Conservation (phyloP, 35 echinoderm and acorn worm species). For the Stichopus chloronotus region DNA sequence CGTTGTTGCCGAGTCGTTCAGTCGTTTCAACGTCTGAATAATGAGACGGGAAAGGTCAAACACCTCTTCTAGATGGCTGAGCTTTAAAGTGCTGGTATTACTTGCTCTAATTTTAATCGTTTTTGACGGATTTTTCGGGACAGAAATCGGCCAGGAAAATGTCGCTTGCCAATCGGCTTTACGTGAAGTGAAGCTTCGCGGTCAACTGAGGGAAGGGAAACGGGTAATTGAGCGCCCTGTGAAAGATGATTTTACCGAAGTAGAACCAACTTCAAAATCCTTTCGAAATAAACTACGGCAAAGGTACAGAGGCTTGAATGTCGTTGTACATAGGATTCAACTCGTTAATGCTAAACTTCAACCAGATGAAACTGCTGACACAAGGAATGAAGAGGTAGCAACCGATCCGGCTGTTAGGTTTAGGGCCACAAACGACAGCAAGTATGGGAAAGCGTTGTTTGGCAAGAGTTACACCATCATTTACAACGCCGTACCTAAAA, state of each 20-base stretch:
- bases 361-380: not conserved
- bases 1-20: too few species aligned
- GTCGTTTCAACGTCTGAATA: too few species aligned
- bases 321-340: not conserved
- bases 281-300: not conserved
- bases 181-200: not conserved
- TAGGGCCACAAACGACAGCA: not conserved
- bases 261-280: not conserved
- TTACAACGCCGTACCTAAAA: slow-evolving; percentile 34
- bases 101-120: not conserved
- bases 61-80: not conserved
- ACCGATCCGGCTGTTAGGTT: not conserved
- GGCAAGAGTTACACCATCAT: not conserved
- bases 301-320: not conserved
- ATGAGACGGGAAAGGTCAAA: not conserved
- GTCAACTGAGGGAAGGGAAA: not conserved
- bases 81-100: not conserved
- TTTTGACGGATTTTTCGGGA: slow-evolving; percentile 6
- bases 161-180: not conserved
- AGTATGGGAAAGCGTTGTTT: slow-evolving; percentile 6
- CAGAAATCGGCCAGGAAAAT: slow-evolving; percentile 14
- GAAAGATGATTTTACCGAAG: too few species aligned
- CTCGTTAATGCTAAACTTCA: not conserved
- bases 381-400: not conserved
- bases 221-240: too few species aligned